Evolutionary conservation across 2,113 vertebrate species (phyloP), one percentile per base, ranked within the genome.

Genomic region (Passer montanus): DNA sequence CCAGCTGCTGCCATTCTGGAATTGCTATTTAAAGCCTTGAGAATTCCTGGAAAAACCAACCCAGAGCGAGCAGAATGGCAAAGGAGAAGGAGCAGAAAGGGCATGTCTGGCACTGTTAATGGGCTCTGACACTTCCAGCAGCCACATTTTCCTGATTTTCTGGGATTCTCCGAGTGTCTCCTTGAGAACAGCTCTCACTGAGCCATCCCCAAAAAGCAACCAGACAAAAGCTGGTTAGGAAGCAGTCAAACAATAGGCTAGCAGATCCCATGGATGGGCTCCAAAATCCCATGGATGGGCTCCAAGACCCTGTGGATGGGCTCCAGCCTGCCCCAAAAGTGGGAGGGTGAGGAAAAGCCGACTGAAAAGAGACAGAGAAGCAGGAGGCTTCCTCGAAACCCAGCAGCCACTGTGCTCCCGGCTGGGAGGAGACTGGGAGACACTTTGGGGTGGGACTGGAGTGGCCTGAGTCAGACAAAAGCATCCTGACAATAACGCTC

Each of bases 401-500:
- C 39, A 2, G 35, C 73, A 89, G 87, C 56, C 91, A 75, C 64
- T 7, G 50, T 74, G 50, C 47, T 72, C 47, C 44, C 22, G 77
- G 52, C 84, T 78, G 85, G 76, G 35, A 90, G 69, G 52, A 56
- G 67, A 86, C 81, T 74, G 79, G 80, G 46, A 95, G n/a, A 78
- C 44, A 46, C 76, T 87, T 31, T 74, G 73, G 73, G 87, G 63
- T 41, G 83, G 93, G 64, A 90, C n/a, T 90, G 91, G 81, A 86
- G 76, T 27, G 46, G 91, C 50, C 64, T 50, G 87, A 88, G 87
- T 64, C 87, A 95, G 72, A 92, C 76, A 80, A 95, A 95, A 90
- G 83, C 68, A 80, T 86, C 91, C 46, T 39, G 41, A 73, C 86
- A 95, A 69, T 22, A 56, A 80, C 1, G 37, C 69, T 77, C 37